phyloP scores from a whole-genome alignment of 2,113 vertebrate species.

The Chloroceryle aenea region DNA sequence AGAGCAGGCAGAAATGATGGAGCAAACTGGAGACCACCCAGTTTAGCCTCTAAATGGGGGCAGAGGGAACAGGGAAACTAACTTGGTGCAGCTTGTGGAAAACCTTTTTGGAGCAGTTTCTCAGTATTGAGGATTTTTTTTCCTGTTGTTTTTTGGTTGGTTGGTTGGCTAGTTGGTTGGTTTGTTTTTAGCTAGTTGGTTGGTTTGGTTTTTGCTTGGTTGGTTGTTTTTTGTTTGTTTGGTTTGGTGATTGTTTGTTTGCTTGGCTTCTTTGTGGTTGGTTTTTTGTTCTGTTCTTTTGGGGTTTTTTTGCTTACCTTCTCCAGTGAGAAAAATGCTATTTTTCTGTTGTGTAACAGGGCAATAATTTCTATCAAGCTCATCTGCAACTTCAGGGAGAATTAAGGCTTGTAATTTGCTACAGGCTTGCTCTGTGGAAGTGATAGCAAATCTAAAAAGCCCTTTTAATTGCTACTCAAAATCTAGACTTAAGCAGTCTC shows the following conservation, averaged over 20 bases:
- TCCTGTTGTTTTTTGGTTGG: no score
- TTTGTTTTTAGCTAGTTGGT: no score
- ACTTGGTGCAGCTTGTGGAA: neutral
- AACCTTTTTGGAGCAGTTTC: neutral
- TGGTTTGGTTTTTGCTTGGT: no score
- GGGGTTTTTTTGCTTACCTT: neutral
- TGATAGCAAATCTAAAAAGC: neutral
- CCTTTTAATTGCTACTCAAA: neutral
- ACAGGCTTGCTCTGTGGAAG: neutral
- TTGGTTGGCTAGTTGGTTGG: no score
- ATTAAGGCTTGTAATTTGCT: neutral
- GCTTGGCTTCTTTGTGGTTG: no score
- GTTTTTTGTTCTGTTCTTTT: no score
- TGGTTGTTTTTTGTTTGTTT: no score
- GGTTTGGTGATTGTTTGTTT: no score
- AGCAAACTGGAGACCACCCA: neutral
- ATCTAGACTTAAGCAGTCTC: neutral
- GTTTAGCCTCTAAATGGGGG: rapidly evolving
- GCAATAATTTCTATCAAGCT: neutral
- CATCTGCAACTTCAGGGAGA: neutral
- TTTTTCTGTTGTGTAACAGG: neutral
- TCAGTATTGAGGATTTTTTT: neutral
- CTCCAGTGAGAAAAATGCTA: neutral
- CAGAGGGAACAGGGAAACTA: neutral
- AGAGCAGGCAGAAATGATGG: neutral